Evolutionary conservation across 1,140 invertebrate species (phyloP).

Genomic region (Drosophila seguyi): DNA sequence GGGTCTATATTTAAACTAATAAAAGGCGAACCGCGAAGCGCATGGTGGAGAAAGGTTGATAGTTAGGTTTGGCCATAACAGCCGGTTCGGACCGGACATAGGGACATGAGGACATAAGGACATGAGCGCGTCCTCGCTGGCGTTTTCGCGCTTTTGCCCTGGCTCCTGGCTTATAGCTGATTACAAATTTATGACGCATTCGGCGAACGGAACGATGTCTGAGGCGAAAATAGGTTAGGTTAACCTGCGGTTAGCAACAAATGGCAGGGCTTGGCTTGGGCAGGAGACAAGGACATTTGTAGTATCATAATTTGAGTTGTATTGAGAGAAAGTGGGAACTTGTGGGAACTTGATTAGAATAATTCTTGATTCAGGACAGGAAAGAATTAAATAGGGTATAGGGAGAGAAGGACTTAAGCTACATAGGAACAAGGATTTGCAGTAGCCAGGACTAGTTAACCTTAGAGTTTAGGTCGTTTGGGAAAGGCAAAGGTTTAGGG

Average conservation of each 20-base stretch:
- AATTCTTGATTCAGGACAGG: too few relatives aligned
- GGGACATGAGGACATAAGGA: constrained; percentile 5
- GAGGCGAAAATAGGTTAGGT: constrained; percentile 18
- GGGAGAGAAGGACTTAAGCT: background rate
- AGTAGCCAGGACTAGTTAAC: background rate
- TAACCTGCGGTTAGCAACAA: constrained; percentile 17
- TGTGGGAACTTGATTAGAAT: too few relatives aligned
- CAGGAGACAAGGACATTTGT: background rate
- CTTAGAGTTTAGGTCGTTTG: background rate
- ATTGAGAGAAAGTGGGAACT: background rate
- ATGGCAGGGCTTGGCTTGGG: background rate
- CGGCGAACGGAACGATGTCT: constrained; percentile 12
- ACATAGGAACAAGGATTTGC: background rate
- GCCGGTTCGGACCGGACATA: constrained; percentile 42
- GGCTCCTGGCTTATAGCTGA: constrained; percentile 15
- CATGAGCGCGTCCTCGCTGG: constrained; percentile 23
- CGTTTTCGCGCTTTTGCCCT: constrained; percentile 1
- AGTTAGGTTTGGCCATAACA: constrained; percentile 27
- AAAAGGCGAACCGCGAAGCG: constrained; percentile 66
- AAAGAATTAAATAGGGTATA: background rate
- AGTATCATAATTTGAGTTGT: background rate
- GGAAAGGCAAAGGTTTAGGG: too few relatives aligned
- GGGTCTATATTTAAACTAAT: constrained; percentile 82
- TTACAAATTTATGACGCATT: constrained; percentile 62
- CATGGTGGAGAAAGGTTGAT: constrained; percentile 4